phyloP scores from a whole-genome alignment of 2,888 invertebrate genomes.

The Dasysyrphus albostriatus region DNA sequence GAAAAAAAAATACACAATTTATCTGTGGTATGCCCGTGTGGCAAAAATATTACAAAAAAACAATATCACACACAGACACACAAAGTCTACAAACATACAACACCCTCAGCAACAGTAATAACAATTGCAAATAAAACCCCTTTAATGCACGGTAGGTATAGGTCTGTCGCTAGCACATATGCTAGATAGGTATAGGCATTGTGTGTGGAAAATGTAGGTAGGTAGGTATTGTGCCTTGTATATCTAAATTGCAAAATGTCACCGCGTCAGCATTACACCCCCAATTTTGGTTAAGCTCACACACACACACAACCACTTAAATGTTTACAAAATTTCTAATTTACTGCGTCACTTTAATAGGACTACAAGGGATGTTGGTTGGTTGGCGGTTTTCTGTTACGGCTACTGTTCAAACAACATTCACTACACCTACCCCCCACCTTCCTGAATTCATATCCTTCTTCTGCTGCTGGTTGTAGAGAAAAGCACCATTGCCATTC shows the following conservation, averaged over 20 bases:
- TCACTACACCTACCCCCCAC: too few species aligned
- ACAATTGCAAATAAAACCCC: conserved; percentile 71
- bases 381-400: conserved; percentile 68
- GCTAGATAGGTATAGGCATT: conserved; percentile 1
- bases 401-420: conserved; percentile 67
- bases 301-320: conserved; percentile 68
- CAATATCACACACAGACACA: neutral
- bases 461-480: neutral
- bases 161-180: conserved; percentile 22
- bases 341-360: conserved; percentile 73
- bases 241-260: conserved; percentile 73
- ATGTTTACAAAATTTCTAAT: conserved; percentile 76
- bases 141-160: conserved; percentile 50
- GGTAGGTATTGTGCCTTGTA: neutral
- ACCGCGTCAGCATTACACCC: conserved; percentile 72
- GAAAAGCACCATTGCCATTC: conserved; percentile 10
- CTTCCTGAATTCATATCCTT: neutral
- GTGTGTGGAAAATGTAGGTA: too few species aligned
- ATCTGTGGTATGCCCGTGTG: conserved; percentile 29
- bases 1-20: conserved; percentile 55
- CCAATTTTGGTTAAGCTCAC: conserved; percentile 72
- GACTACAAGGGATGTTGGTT: conserved; percentile 58
- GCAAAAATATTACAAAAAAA: conserved; percentile 53
- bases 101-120: conserved; percentile 49
- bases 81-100: neutral